Base-by-base conservation (phyloP, 2,797 vertebrate genomes). In the Girardinus metallicus region DNA sequence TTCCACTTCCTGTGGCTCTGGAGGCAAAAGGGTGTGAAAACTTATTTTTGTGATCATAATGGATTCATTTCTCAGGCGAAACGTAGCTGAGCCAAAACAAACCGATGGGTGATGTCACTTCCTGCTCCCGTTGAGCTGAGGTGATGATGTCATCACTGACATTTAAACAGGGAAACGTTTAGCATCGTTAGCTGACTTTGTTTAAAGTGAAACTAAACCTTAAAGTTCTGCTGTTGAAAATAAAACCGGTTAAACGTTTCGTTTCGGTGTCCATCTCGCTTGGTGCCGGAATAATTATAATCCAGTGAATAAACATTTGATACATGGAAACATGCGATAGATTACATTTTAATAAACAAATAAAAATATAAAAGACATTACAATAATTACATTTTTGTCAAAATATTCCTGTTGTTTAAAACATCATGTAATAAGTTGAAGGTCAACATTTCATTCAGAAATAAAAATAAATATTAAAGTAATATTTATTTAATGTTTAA, bases 51-150 rank as follows among this genome's bases (percentile, higher is more conserved):
- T 13, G n/a, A 15, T 60, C 55, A 60, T 31, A 62, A 29, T 36
- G 60, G 60, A 31, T 62, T 31, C 31, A 62, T 62, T 62, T 18
- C 57, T 75, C 36, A 81, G 75, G 53, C 79, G 74, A 79, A 71
- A 53, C 79, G 74, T 78, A 71, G 79, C 51, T 80, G 74, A 80
- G 16, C 76, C 77, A 57, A 51, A 49, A 78, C 31, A 7, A 49
- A 49, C 18, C 5, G 16, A 49, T 49, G 47, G 21, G 47, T 49
- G 47, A 49, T 21, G 77, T 68, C 84, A 74, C 83, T 81, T 91
- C 78, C 18, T 34, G 72, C 72, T 23, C 12, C 39, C 44, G 13
- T 46, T 46, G 47, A 3, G 76, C 23, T 57, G n/a, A 57, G 18
- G 76, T 62, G 74, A 84, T 79, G 83, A 49, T 21, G 47, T 49